Conservation (phyloP, 64 coral and sea anemone species). For the Exaiptasia diaphana region DNA sequence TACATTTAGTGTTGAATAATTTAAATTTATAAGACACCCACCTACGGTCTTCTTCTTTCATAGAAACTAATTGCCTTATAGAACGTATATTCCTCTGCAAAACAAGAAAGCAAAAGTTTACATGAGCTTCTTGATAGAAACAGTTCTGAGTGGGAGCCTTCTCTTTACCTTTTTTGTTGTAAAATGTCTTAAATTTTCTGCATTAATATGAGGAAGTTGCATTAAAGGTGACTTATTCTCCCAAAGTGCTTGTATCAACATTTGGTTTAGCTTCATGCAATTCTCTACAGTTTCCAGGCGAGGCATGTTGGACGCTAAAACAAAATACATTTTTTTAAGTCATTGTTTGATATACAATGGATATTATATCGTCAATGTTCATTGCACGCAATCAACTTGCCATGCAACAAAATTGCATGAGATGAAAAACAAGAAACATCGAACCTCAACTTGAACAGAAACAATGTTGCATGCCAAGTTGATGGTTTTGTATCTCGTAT, state of each 20-base stretch:
- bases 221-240: constrained; percentile 78
- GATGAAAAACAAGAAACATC: no score
- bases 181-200: constrained; percentile 81
- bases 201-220: constrained; percentile 79
- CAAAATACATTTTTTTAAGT: background rate
- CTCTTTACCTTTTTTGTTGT: constrained; percentile 70
- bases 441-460: no score
- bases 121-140: background rate
- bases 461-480: no score
- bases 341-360: no score
- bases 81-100: constrained; percentile 79
- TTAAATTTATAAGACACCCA: background rate
- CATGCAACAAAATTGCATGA: no score
- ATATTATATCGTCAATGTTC: no score
- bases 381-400: no score
- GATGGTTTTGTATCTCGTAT: no score
- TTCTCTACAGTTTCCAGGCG: constrained; percentile 90
- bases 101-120: background rate
- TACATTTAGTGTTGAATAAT: no score
- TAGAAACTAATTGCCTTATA: constrained; percentile 62
- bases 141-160: background rate
- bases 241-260: constrained; percentile 76
- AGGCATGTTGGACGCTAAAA: constrained; percentile 63
- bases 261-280: constrained; percentile 75
- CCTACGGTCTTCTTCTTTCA: constrained; percentile 80